Evolutionary conservation across 2,888 invertebrate species (phyloP), one percentile per base, ranked within the genome.

Genomic region (Balanococcus diminutus): DNA sequence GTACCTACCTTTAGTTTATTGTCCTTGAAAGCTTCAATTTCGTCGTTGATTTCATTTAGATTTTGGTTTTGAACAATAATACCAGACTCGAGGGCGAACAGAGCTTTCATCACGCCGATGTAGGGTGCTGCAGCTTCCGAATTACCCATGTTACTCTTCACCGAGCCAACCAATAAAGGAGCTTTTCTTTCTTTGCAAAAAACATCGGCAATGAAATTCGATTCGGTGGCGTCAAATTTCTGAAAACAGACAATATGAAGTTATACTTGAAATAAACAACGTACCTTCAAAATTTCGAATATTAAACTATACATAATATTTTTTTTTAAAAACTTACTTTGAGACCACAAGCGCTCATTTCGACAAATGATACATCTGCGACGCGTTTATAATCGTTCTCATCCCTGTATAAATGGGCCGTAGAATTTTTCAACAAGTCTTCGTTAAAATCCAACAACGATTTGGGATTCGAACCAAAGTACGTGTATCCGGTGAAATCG

Each of bases 111-210:
- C 39, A 92, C 87, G 6, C 91, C 89, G 72, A 91, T 90, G 31
- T 92, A 88, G 36, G 91, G 88, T 8, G 89, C 88, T 31, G 89
- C 88, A 14, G 92, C 92, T 88, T 93, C 92, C 2, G 92, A 90
- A 88, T 93, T 93, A 1, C 93, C 93, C 90, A 92, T 91, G 89
- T 92, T 93, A 46, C 92, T 92, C 88, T 93, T 93, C 51, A 92
- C 91, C 0, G 92, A 92, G 9, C 93, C 93, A 86, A 93, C 91
- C 22, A 91, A 89, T 22, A 93, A 90, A 9, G 92, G 92, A 0
- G 56, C 72, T 5, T 87, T 82, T 67, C 87, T 86, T 0, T 85
- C 75, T 8, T 39, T 16, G 9, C 81, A 75, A 25, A 87, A 85
- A 0, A 87, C 39, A 32, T 87, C 82, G 4, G 88, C 86, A 5